Percentiles rank a stretch among this genome's conserved stretches.
Evolutionary conservation across 1,140 invertebrate genomes (phyloP).

Genomic region (Aradophagus sp.): DNA sequence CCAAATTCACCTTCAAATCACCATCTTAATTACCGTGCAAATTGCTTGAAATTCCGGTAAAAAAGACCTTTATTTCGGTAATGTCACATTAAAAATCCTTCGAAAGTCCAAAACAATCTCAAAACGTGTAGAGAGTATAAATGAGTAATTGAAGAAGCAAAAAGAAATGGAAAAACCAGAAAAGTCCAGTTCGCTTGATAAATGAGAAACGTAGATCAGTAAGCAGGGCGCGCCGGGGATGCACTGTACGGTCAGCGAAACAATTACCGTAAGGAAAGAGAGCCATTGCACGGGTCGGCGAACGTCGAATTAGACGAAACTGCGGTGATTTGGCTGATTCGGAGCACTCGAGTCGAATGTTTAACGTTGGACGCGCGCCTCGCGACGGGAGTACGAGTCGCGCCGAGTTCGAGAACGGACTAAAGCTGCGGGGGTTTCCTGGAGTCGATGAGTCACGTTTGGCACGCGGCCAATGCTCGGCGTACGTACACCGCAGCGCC

Average conservation of each 20-base stretch:
- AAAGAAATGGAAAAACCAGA: no score
- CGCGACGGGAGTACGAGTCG: constrained; percentile 35
- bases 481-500: constrained; percentile 39
- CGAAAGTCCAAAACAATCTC: no score
- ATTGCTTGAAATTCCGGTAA: no score
- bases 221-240: no score
- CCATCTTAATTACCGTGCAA: no score
- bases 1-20: no score
- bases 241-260: background rate
- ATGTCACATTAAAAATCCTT: no score
- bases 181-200: no score
- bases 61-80: no score
- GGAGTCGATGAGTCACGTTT: constrained; percentile 66
- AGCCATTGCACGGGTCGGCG: constrained; percentile 51
- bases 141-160: no score
- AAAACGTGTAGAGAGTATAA: no score
- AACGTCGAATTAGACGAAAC: background rate
- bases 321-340: constrained; percentile 23
- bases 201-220: no score
- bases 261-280: constrained; percentile 29
- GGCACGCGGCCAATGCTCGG: constrained; percentile 57
- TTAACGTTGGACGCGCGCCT: constrained; percentile 28
- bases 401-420: constrained; percentile 64
- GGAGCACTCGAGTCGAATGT: constrained; percentile 28
- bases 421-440: constrained; percentile 68